phyloP scores from a whole-genome alignment of 2,113 vertebrate species.

The Microcebus jonahi region DNA sequence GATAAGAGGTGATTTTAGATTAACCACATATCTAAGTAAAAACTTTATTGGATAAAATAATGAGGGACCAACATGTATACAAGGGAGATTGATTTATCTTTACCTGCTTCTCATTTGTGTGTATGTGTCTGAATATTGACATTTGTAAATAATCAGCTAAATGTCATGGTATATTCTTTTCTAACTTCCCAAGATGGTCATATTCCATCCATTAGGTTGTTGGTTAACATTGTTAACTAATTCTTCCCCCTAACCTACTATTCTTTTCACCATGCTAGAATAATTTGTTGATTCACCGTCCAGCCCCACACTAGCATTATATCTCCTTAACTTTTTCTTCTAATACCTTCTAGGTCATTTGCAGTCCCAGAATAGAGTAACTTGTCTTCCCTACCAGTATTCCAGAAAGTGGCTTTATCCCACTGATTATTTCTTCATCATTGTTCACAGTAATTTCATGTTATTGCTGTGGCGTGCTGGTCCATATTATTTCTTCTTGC shows the following conservation, averaged over 20 bases:
- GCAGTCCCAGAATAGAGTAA: neutral
- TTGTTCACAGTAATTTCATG: neutral
- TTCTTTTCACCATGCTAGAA: neutral
- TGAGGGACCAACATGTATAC: neutral
- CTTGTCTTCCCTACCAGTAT: neutral
- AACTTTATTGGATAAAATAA: conserved; percentile 28
- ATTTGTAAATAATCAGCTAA: neutral
- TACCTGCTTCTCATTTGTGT: neutral
- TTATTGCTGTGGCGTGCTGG: neutral
- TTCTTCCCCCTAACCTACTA: neutral
- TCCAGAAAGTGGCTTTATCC: conserved; percentile 27
- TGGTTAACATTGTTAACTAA: neutral
- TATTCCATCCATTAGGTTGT: neutral
- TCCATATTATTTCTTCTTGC: neutral
- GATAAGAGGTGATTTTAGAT: conserved; percentile 8
- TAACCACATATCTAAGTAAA: neutral
- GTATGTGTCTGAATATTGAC: neutral
- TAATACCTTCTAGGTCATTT: neutral
- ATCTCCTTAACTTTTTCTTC: neutral
- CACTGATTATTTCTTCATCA: conserved; percentile 15
- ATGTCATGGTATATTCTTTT: neutral
- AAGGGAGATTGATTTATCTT: neutral
- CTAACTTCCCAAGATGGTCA: neutral
- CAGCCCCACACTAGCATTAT: neutral
- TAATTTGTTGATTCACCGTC: neutral